Percentiles rank a stretch among this genome's conserved stretches.
These are phyloP conservation scores for Mystacornis crossleyi DNA, from an alignment of 2,113 vertebrate genomes.

Conservation along the genomic window DNA sequence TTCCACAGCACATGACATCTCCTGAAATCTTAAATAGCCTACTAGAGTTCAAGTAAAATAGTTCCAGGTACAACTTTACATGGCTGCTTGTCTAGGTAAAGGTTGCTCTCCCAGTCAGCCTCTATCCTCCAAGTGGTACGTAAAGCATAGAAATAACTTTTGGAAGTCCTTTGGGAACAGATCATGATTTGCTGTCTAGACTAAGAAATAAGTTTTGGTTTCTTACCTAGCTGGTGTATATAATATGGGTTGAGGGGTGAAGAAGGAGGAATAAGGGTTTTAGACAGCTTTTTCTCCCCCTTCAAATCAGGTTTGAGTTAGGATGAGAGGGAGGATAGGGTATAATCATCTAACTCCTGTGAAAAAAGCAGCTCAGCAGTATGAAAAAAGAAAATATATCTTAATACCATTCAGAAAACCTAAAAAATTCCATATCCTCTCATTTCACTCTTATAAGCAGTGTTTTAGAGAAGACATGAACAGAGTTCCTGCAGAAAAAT, in stretches of 20 bases:
- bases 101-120: not conserved
- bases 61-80: not conserved
- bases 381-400: not conserved
- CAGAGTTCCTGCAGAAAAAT: not conserved
- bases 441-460: not conserved
- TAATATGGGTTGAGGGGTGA: rapidly evolving
- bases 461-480: not conserved
- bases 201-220: not conserved
- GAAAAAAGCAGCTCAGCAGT: not conserved
- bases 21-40: not conserved
- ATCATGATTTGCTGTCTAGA: not conserved
- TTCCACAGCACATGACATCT: rapidly evolving
- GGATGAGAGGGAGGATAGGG: not conserved
- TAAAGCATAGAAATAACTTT: not conserved
- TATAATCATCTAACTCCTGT: not conserved
- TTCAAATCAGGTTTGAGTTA: not conserved
- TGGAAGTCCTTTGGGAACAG: not conserved
- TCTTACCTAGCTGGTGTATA: not conserved
- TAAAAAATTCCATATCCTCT: not conserved
- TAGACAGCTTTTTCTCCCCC: not conserved
- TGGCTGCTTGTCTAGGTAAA: not conserved
- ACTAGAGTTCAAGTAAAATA: not conserved
- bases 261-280: not conserved
- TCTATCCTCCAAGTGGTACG: not conserved
- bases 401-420: not conserved